A percentile compares a stretch with the other conserved stretches of the same genome.
Conservation (phyloP, 2,888 invertebrate species). For the Campoplex nolae region DNA sequence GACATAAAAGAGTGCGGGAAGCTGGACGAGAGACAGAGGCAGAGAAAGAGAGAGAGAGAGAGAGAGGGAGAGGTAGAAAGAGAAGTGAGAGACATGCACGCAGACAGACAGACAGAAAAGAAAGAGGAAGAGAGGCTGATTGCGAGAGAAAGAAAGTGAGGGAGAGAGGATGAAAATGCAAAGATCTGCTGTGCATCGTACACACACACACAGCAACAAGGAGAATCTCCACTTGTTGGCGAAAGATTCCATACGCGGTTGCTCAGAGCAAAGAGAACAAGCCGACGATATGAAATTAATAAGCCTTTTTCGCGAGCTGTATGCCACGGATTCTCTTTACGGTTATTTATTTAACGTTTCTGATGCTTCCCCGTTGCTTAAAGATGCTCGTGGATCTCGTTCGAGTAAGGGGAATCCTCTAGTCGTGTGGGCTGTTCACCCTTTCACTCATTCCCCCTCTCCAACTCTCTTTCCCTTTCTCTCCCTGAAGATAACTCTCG, state of each 20-base stretch:
- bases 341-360: constrained; percentile 39
- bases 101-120: not conserved
- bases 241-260: constrained; percentile 70
- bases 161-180: constrained; percentile 23
- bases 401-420: not conserved
- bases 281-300: constrained; percentile 71
- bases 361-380: constrained; percentile 4
- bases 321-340: constrained; percentile 33
- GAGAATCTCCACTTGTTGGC: constrained; percentile 57
- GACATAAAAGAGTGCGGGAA: constrained; percentile 58
- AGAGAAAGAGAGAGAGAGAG: not conserved
- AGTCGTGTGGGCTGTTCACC: constrained; percentile 5
- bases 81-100: constrained; percentile 12
- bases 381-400: not conserved
- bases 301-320: constrained; percentile 63
- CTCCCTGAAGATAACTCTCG: too few relatives aligned
- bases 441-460: not conserved
- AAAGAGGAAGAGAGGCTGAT: constrained; percentile 25
- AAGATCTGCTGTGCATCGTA: constrained; percentile 18
- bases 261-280: constrained; percentile 68
- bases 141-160: constrained; percentile 22
- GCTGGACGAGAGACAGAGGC: constrained; percentile 5
- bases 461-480: too few relatives aligned
- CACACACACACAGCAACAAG: constrained; percentile 13
- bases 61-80: constrained; percentile 8